Conservation (phyloP, 2,888 invertebrate species). For the Andrena bicolor region DNA sequence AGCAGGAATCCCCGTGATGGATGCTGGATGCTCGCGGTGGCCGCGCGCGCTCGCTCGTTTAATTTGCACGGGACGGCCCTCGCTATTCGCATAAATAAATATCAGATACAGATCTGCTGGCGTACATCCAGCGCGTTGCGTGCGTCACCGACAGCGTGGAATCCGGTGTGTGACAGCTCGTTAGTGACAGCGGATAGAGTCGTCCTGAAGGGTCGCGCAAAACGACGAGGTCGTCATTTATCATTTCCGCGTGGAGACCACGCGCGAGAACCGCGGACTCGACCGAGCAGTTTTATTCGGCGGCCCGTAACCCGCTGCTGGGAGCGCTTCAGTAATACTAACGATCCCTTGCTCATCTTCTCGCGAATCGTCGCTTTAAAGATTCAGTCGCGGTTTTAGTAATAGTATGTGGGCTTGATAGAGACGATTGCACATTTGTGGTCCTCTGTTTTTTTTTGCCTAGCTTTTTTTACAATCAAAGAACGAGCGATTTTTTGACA, state of each 20-base stretch:
- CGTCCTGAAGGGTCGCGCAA: conserved; percentile 31
- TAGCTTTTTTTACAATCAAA: too few relatives aligned
- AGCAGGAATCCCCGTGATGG: conserved; percentile 19
- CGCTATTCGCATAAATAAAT: conserved; percentile 60
- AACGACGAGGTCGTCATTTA: conserved; percentile 51
- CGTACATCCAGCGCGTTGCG: conserved; percentile 35
- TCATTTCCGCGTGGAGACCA: conserved; percentile 42
- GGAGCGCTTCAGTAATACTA: neutral
- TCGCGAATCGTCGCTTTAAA: neutral
- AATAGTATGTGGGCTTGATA: too few relatives aligned
- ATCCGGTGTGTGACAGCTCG: conserved; percentile 57
- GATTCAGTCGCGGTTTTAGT: too few relatives aligned
- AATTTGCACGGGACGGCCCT: conserved; percentile 28
- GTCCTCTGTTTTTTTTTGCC: too few relatives aligned
- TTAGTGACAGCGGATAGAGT: conserved; percentile 61
- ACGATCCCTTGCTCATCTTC: neutral
- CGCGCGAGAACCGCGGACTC: conserved; percentile 49
- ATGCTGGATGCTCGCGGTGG: conserved; percentile 21
- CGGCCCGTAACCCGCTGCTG: conserved; percentile 5
- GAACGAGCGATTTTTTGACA: too few relatives aligned
- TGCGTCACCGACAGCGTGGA: conserved; percentile 33
- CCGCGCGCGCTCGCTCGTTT: conserved; percentile 28
- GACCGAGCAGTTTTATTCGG: conserved; percentile 37
- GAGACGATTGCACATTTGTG: too few relatives aligned
- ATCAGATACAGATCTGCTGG: conserved; percentile 55